Evolutionary conservation across 2,888 invertebrate genomes (phyloP).

Genomic region (Shargacucullia verbasci): DNA sequence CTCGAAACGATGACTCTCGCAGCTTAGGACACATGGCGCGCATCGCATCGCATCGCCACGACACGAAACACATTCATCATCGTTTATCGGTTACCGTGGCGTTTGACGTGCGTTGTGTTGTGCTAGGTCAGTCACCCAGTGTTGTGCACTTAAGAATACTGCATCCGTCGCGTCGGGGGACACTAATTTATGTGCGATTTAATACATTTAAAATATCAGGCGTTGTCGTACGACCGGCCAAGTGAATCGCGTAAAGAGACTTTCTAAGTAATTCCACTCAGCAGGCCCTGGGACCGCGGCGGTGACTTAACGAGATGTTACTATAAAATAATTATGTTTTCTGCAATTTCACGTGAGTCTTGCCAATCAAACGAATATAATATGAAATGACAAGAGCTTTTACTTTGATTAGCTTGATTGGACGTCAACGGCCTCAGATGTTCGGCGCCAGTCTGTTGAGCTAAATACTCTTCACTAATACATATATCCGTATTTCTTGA

Average conservation of each 20-base stretch:
- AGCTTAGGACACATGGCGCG: too few relatives aligned
- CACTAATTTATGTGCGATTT: conserved; percentile 5
- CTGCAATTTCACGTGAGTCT: conserved; percentile 3
- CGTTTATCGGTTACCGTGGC: conserved; percentile 15
- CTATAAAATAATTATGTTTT: background rate
- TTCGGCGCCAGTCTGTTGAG: background rate
- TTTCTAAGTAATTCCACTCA: conserved; percentile 7
- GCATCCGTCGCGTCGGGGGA: background rate
- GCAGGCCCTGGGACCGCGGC: background rate
- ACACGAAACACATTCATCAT: background rate
- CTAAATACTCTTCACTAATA: background rate
- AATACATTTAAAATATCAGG: background rate
- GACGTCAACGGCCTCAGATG: background rate
- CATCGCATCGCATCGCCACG: background rate
- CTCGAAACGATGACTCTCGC: too few relatives aligned
- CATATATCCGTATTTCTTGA: background rate
- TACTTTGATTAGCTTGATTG: conserved; percentile 1
- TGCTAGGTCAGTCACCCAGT: conserved; percentile 36
- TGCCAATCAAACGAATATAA: background rate
- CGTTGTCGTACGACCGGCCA: background rate
- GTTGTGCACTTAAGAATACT: background rate
- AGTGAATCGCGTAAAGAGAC: too few relatives aligned
- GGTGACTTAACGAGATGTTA: conserved; percentile 1
- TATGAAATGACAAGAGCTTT: background rate
- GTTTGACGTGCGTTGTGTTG: conserved; percentile 4